Percentiles rank a stretch among this genome's conserved stretches.
Evolutionary conservation across 1,140 invertebrate genomes (phyloP).

Genomic region (Euwallacea fornicatus): DNA sequence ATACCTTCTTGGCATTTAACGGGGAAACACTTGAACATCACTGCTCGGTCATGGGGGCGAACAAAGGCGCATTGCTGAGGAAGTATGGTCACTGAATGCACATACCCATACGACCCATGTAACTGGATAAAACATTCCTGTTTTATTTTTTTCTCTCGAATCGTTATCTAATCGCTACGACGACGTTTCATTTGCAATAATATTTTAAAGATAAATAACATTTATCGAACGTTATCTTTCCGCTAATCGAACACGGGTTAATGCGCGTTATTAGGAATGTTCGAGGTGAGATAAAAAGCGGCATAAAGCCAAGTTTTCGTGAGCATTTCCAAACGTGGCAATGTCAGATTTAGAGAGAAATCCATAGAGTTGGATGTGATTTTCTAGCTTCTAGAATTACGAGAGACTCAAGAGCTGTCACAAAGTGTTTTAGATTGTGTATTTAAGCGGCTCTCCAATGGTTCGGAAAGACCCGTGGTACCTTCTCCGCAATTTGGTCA

Average conservation of each 20-base stretch:
- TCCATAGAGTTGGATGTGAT: too few species aligned
- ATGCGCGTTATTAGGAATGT: not conserved
- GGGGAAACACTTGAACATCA: constrained; percentile 25
- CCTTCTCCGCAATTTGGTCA: too few species aligned
- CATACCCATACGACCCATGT: not conserved
- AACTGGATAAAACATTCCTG: not conserved
- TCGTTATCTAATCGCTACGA: constrained; percentile 27
- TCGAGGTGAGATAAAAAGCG: not conserved
- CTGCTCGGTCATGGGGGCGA: not conserved
- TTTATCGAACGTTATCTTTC: constrained; percentile 12
- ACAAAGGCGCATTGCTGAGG: not conserved
- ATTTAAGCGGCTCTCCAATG: too few species aligned
- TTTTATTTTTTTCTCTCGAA: not conserved
- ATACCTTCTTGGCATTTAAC: constrained; percentile 19
- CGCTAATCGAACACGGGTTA: not conserved
- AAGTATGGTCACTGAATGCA: not conserved
- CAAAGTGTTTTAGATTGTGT: too few species aligned
- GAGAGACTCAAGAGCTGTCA: too few species aligned
- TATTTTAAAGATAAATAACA: constrained; percentile 34
- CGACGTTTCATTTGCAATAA: constrained; percentile 13
- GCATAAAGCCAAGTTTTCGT: not conserved
- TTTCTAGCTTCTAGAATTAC: too few species aligned
- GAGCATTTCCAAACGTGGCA: too few species aligned
- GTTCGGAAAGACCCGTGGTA: too few species aligned
- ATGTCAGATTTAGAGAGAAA: too few species aligned